Percentiles rank a stretch among this genome's conserved stretches.
Conservation (phyloP, 2,888 invertebrate genomes). For the Dromius quadrimaculatus region DNA sequence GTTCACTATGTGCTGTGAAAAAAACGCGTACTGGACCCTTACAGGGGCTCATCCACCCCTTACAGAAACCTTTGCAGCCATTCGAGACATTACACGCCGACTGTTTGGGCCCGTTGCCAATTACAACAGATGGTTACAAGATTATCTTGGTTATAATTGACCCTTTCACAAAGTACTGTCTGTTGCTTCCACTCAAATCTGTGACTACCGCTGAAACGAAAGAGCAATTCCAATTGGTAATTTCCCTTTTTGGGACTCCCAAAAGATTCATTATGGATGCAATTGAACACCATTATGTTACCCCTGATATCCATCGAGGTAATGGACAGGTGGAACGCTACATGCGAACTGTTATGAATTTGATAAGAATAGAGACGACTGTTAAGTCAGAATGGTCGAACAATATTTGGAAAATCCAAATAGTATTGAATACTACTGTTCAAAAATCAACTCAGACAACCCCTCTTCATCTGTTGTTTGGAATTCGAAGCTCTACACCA, state of each 20-base stretch:
- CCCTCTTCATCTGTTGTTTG: conserved; percentile 54
- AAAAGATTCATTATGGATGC: conserved; percentile 52
- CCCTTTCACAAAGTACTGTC: too few relatives aligned
- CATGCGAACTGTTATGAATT: conserved; percentile 55
- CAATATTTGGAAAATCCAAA: conserved; percentile 55
- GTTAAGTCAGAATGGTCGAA: too few relatives aligned
- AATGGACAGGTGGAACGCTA: conserved; percentile 40
- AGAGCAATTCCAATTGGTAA: conserved; percentile 49
- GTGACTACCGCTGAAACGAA: conserved; percentile 53
- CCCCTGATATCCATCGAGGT: conserved; percentile 54
- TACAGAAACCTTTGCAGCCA: too few relatives aligned
- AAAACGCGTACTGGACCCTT: too few relatives aligned
- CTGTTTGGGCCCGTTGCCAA: too few relatives aligned
- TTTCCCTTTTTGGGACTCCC: conserved; percentile 55
- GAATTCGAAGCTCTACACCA: conserved; percentile 13
- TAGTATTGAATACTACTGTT: conserved; percentile 55
- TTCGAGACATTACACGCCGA: too few relatives aligned
- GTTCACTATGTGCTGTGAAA: too few relatives aligned
- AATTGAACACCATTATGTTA: conserved; percentile 47
- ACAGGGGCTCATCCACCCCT: too few relatives aligned
- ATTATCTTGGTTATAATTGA: too few relatives aligned
- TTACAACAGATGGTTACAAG: too few relatives aligned
- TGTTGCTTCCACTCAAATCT: too few relatives aligned
- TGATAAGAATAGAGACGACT: conserved; percentile 55
- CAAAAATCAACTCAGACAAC: conserved; percentile 55